Evolutionary conservation across 2,888 invertebrate genomes (phyloP), one percentile per base, ranked within the genome.

Genomic region (Azorinus chamasolen): DNA sequence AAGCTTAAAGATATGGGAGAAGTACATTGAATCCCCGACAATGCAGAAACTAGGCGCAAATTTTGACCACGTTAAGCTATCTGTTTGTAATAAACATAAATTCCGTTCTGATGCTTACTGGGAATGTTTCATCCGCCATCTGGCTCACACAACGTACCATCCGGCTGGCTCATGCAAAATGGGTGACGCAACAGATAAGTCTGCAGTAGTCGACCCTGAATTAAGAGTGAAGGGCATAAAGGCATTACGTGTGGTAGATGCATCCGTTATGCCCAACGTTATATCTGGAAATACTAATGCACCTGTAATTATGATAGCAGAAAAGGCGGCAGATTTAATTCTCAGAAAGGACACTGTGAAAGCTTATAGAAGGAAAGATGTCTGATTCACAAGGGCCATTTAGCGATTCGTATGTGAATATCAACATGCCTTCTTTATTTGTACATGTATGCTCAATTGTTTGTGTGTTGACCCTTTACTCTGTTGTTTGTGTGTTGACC

Each of bases 161-260:
- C 95, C 95, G 0, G 95, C 95, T 0, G 96, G 97, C 1, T 96
- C 96, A 0, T 96, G 96, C 87, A 94, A 95, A 24, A 96, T 96
- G 90, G 96, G 96, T 1, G 89, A 74, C 16, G 71, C 27, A 1
- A 86, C 89, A 5, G 93, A 94, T 73, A 55, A 70, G 0, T 84
- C 90, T 89, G 94, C 94, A 1, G 97, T 96, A 0, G 95, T 97
- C 0, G 96, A 97, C 87, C 93, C 95, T 2, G 89, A 95, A 39
- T 83, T 90, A 8, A 83, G 58, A 41, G 77, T 77, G 32, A 61
- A 22, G n/a, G 77, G 77, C 6, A 72, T 77, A 6, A 32, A 53
- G 25, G 70, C 65, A 5, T 55, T 78, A 1, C 63, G 77, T 43
- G 65, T 78, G 0, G 77, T 68, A 1, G 77, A 78, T 46, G 77